Conservation (phyloP, 64 coral and sea anemone species). For the Actinia equina region DNA sequence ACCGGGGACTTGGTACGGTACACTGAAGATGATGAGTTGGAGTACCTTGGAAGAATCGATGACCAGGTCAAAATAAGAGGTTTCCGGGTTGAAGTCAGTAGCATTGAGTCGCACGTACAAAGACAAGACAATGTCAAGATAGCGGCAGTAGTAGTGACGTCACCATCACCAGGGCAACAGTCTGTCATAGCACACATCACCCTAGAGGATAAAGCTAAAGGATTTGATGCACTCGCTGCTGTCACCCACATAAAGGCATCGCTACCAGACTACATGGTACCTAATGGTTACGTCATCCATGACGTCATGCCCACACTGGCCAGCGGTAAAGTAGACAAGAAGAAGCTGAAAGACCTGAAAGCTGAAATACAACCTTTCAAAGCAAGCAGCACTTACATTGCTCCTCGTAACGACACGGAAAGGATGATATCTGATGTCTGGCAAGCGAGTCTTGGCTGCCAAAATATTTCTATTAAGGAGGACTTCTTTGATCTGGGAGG, state of each 20-base stretch:
- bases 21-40: not conserved
- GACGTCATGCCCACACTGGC: not conserved
- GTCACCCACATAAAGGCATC: not conserved
- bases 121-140: slow-evolving; percentile 20
- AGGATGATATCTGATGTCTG: not conserved
- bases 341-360: not conserved
- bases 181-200: not conserved
- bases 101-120: slow-evolving; percentile 5
- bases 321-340: slow-evolving; percentile 6
- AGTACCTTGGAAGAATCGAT: slow-evolving; percentile 21
- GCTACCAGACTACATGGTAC: slow-evolving; percentile 11
- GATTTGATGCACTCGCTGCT: not conserved
- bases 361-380: not conserved
- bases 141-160: not conserved
- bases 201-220: not conserved
- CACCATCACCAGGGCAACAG: slow-evolving; percentile 12
- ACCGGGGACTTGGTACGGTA: slow-evolving; percentile 8
- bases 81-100: not conserved
- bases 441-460: not conserved
- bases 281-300: slow-evolving; percentile 15
- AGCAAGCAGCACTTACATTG: not conserved
- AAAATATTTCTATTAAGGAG: not conserved
- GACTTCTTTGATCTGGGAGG: slow-evolving; percentile 9
- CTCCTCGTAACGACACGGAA: not conserved
- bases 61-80: slow-evolving; percentile 21